Evolutionary conservation across 1,140 invertebrate genomes (phyloP).

Genomic region (Heliconius melpomene): DNA sequence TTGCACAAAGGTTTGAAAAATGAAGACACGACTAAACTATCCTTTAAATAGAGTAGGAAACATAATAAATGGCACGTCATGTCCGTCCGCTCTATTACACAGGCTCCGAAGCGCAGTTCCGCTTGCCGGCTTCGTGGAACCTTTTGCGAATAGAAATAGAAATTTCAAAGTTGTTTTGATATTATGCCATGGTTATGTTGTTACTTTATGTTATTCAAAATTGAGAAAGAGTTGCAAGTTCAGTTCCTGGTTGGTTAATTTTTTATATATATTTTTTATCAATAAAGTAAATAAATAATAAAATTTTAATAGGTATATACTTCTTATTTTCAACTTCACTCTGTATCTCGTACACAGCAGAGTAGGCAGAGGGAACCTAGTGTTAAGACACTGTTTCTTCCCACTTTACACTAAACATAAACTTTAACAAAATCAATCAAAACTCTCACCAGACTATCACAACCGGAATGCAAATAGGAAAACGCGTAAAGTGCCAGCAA

Average conservation of each 20-base stretch:
- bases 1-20: slow-evolving; percentile 46
- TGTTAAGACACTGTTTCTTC: too few relatives aligned
- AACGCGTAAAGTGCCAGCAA: slow-evolving; percentile 8
- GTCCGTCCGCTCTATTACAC: slow-evolving; percentile 37
- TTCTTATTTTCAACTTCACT: too few relatives aligned
- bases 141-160: slow-evolving; percentile 11
- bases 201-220: not conserved
- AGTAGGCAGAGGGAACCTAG: too few relatives aligned
- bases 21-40: slow-evolving; percentile 46
- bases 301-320: too few relatives aligned
- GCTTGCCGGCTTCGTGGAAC: slow-evolving; percentile 22
- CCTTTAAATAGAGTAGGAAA: slow-evolving; percentile 51
- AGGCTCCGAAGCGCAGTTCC: slow-evolving; percentile 33
- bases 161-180: slow-evolving; percentile 9
- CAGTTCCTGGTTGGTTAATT: too few relatives aligned
- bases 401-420: too few relatives aligned
- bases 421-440: not conserved
- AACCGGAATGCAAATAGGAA: slow-evolving; percentile 14
- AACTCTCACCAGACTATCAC: not conserved
- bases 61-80: slow-evolving; percentile 49
- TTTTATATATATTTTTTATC: too few relatives aligned
- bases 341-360: too few relatives aligned
- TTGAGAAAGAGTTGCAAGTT: too few relatives aligned
- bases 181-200: not conserved
- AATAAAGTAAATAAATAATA: too few relatives aligned